Evolutionary conservation across 2,888 invertebrate genomes (phyloP).

Genomic region (Tipula lateralis): DNA sequence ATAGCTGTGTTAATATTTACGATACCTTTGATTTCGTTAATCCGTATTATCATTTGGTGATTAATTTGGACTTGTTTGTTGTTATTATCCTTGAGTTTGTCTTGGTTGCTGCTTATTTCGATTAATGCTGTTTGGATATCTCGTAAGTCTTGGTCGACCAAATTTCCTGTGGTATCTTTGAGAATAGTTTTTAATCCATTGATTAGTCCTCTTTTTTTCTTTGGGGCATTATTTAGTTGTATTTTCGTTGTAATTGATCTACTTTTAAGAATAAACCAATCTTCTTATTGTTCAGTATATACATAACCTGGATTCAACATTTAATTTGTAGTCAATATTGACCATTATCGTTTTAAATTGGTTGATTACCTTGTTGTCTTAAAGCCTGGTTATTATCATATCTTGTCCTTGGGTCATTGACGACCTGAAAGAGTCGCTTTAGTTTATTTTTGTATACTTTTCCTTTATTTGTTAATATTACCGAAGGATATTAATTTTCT

Average conservation of each 20-base stretch:
- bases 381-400: not conserved
- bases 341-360: not conserved
- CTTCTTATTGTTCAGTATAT: not conserved
- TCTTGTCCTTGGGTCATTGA: not conserved
- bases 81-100: not conserved
- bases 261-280: not conserved
- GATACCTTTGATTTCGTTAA: not conserved
- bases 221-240: too few relatives aligned
- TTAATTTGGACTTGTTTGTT: not conserved
- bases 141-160: not conserved
- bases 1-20: not conserved
- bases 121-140: too few relatives aligned
- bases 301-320: not conserved
- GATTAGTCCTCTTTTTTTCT: too few relatives aligned
- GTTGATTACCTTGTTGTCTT: not conserved
- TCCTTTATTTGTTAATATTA: not conserved
- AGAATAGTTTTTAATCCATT: too few relatives aligned
- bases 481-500: not conserved
- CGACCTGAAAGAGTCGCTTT: not conserved
- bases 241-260: too few relatives aligned
- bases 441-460: not conserved
- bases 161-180: not conserved
- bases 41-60: not conserved
- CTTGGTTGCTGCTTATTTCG: too few relatives aligned
- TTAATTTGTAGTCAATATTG: not conserved